phyloP scores from a whole-genome alignment of 1,140 invertebrate genomes.

The Metopolophium dirhodum region DNA sequence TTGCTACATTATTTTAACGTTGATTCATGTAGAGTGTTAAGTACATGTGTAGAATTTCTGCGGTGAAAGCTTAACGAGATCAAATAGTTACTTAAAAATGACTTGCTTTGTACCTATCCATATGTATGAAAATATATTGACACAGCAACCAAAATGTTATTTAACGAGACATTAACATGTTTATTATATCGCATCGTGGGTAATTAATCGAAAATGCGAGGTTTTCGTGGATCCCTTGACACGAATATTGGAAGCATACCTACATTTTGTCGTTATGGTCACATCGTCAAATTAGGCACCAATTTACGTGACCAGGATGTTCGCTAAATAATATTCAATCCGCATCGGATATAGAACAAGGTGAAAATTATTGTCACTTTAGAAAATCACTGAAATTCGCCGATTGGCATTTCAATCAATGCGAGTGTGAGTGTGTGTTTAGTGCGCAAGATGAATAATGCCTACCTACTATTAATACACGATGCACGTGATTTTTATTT shows the following conservation, averaged over 20 bases:
- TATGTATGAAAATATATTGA: background rate
- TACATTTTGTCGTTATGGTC: background rate
- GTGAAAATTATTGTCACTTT: constrained; percentile 34
- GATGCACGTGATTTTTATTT: background rate
- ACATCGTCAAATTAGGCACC: background rate
- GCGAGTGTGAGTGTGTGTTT: background rate
- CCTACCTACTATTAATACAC: background rate
- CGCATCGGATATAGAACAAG: constrained; percentile 26
- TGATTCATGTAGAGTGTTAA: background rate
- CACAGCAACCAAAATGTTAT: background rate
- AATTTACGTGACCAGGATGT: constrained; percentile 38
- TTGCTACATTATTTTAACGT: background rate
- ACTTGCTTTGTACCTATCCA: background rate
- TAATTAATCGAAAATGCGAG: background rate
- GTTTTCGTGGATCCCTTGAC: background rate
- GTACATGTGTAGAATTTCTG: background rate
- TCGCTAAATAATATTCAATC: background rate
- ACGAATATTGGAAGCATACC: background rate
- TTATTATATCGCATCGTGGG: background rate
- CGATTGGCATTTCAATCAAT: constrained; percentile 30
- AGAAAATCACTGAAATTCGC: constrained; percentile 29
- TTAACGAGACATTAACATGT: background rate
- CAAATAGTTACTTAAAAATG: background rate
- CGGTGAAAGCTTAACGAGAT: constrained; percentile 19
- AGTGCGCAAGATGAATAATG: background rate